Evolutionary conservation across 2,888 invertebrate species (phyloP).

Genomic region (Tipula vernalis): DNA sequence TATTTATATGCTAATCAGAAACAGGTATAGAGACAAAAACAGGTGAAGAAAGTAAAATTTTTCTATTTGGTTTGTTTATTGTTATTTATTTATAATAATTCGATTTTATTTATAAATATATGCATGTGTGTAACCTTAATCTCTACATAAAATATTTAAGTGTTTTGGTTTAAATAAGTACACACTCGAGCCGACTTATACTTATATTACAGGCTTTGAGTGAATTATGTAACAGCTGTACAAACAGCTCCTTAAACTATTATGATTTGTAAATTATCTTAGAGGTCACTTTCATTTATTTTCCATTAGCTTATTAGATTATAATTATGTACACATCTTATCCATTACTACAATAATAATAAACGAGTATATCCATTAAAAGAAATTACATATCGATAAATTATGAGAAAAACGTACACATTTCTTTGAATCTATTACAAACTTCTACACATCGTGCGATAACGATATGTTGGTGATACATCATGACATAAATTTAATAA

Average conservation of each 20-base stretch:
- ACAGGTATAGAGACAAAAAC: neutral
- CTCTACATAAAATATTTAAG: neutral
- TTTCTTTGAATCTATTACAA: neutral
- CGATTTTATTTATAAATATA: neutral
- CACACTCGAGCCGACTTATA: too few relatives aligned
- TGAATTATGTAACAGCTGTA: neutral
- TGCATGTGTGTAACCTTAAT: neutral
- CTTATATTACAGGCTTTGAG: neutral
- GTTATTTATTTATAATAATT: neutral
- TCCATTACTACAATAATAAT: neutral
- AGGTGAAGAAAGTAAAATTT: neutral
- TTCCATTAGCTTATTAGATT: neutral
- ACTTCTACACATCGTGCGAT: neutral
- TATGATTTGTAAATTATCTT: neutral
- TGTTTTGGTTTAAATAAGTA: neutral
- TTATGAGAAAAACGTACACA: too few relatives aligned
- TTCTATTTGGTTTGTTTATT: neutral
- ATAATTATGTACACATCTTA: neutral
- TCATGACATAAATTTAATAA: neutral
- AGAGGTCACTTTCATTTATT: conserved; percentile 9
- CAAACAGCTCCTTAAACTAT: neutral
- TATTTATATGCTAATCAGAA: neutral
- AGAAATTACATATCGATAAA: neutral
- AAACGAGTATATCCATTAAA: neutral
- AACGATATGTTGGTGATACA: neutral